Percentiles rank a stretch among this genome's conserved stretches.
Conservation (phyloP, 2,797 vertebrate species). For the Danio tinwini region DNA sequence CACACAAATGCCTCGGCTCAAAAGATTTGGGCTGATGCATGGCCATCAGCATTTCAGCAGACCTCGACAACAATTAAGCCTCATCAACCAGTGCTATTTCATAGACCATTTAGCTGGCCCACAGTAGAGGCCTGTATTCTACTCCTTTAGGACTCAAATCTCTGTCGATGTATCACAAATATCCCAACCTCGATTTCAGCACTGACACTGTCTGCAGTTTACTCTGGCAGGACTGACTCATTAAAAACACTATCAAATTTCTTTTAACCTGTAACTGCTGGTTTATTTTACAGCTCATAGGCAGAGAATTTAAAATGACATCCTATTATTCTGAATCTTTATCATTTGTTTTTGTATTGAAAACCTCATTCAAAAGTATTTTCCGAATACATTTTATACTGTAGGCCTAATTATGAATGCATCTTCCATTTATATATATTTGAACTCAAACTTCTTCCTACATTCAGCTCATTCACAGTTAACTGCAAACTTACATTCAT, state of each 20-base stretch:
- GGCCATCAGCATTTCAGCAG: slow-evolving; percentile 51
- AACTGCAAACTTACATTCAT: not conserved
- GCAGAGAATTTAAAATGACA: not conserved
- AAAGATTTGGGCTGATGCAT: slow-evolving; percentile 49
- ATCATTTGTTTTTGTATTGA: not conserved
- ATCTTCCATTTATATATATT: not conserved
- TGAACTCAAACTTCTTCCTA: not conserved
- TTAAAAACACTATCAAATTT: not conserved
- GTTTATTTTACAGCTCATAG: slow-evolving; percentile 8
- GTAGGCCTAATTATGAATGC: not conserved
- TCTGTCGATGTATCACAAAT: slow-evolving; percentile 24
- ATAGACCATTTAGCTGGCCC: slow-evolving; percentile 35
- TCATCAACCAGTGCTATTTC: slow-evolving; percentile 46
- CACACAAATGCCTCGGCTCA: slow-evolving; percentile 48
- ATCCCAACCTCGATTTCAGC: slow-evolving; percentile 9
- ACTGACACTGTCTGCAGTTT: not conserved
- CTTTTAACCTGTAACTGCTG: not conserved
- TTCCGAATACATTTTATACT: not conserved
- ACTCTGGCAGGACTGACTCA: slow-evolving; percentile 1
- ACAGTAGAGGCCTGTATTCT: slow-evolving; percentile 13
- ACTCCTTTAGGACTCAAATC: slow-evolving; percentile 17
- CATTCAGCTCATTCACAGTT: not conserved
- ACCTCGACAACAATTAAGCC: slow-evolving; percentile 52
- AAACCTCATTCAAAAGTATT: not conserved
- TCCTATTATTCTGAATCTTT: not conserved